Percentiles rank a stretch among this genome's conserved stretches.
These are phyloP conservation scores for Bathynomus jamesi DNA, from an alignment of 1,140 invertebrate genomes.

Conservation along the genomic window DNA sequence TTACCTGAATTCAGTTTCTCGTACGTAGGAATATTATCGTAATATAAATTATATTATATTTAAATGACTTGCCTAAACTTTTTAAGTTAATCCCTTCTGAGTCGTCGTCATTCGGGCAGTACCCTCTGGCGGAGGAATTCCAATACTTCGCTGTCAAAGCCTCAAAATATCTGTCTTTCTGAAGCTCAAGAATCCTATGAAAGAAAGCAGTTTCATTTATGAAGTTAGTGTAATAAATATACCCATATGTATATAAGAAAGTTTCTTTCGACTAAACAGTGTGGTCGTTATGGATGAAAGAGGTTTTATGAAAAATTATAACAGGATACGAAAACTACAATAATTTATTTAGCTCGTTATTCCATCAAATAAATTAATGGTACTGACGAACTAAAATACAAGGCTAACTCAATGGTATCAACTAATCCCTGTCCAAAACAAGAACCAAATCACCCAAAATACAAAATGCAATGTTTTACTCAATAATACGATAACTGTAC, in stretches of 20 bases:
- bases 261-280: not conserved
- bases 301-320: not conserved
- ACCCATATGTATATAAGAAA: not conserved
- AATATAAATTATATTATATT: not conserved
- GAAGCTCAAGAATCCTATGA: conserved; percentile 65
- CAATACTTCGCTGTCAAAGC: conserved; percentile 66
- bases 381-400: not conserved
- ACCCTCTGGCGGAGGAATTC: conserved; percentile 60
- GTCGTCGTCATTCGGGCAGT: conserved; percentile 64
- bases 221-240: not conserved
- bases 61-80: conserved; percentile 58
- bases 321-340: not conserved
- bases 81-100: conserved; percentile 79
- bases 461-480: no score
- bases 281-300: no score
- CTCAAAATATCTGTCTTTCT: conserved; percentile 77
- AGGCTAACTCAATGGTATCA: no score
- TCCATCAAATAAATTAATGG: not conserved
- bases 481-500: no score
- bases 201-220: conserved; percentile 7
- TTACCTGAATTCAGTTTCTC: no score
- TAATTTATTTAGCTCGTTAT: not conserved
- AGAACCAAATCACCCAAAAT: not conserved
- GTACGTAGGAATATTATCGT: not conserved
- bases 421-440: not conserved